Evolutionary conservation across 2,888 invertebrate genomes (phyloP), one percentile per base, ranked within the genome.

Genomic region (Ichneumon xanthorius): DNA sequence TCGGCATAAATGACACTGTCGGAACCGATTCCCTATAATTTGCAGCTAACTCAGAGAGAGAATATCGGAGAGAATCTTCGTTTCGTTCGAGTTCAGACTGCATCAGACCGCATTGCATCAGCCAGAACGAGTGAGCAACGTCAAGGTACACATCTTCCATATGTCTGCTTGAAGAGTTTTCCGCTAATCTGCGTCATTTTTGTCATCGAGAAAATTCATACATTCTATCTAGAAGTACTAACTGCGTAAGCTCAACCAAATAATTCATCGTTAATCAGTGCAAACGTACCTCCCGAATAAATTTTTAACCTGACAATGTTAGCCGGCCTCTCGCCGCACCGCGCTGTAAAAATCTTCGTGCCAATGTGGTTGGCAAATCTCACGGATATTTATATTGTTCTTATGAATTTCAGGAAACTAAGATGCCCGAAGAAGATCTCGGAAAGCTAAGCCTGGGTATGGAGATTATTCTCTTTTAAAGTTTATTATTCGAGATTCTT

Each of bases 371-470:
- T 40, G 19, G 19, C 14, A n/a, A 65, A 72, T 53, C 14, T 2
- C 45, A 19, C 55, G 9, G 7, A 53, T n/a, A 53, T 19, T 53
- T 11, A 45, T 14, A 3, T 14, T 19, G 53, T 58, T 58, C 4
- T 22, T 58, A 7, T 58, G 7, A 53, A 72, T 61, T 48, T 58
- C 40, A 70, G 75, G 19, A 68, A 30, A 2, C 7, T 11, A 83
- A 71, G 48, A 88, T 88, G 89, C 81, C 87, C 33, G 87, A 84
- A 26, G 84, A 82, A 58, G 85, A 87, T 53, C 73, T 88, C 53
- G 77, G 76, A 40, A 86, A 88, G 70, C 33, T 88, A 53, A 30
- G 86, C 9, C 67, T 87, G 22, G 84, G 88, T 89, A 80, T 80
- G 85, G 11, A 33, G 16, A 61, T 63, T 63, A 9, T 6, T 2